Evolutionary conservation across 2,113 vertebrate species (phyloP), one percentile per base, ranked within the genome.

Genomic region (Rhinoderma darwinii): DNA sequence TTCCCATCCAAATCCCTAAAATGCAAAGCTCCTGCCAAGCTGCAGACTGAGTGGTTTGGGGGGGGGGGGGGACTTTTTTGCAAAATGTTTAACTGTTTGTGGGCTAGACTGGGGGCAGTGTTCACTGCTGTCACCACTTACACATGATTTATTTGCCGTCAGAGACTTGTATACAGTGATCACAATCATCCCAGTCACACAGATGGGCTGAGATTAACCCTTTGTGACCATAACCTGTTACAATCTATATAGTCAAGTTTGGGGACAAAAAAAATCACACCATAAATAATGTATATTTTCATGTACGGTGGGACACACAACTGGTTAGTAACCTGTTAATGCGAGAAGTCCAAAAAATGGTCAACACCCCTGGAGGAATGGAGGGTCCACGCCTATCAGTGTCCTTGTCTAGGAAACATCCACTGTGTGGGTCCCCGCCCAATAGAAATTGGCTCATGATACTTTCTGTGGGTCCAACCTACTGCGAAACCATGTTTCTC

Each of bases 11-110:
- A 4, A 44, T 8, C 10, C 3, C 51, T 30, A 14, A 66, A 66
- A 66, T 30, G 8, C 11, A 30, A 66, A n/a, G 14, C 61, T 32
- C 25, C 0, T 47, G 27, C 61, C 61, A 66, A 66, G 27, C 30
- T 66, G 30, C 61, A 30, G 59, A n/a, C 59, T 4, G 44, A 6
- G 14, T 11, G 4, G 44, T 15, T 1, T 20, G 12, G 47, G 12
- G 47, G 47, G 47, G 47, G 47, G 8, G 32, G 35, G 35, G n/a
- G 5, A 30, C 27, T 2, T 77, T 77, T 44, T 30, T 41, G 25
- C 5, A 76, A 54, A 54, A 47, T 77, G 74, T 77, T 78, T 78
- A 77, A 77, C 44, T 51, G n/a, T 47, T 32, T 30, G 27, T 20
- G 10, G 20, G 30, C 30, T 47, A 9, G n/a, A 9, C 27, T 30